These are phyloP conservation scores for Ctenochaetus hawaiiensis DNA, from an alignment of 2,797 vertebrate species.

Conservation along the genomic window DNA sequence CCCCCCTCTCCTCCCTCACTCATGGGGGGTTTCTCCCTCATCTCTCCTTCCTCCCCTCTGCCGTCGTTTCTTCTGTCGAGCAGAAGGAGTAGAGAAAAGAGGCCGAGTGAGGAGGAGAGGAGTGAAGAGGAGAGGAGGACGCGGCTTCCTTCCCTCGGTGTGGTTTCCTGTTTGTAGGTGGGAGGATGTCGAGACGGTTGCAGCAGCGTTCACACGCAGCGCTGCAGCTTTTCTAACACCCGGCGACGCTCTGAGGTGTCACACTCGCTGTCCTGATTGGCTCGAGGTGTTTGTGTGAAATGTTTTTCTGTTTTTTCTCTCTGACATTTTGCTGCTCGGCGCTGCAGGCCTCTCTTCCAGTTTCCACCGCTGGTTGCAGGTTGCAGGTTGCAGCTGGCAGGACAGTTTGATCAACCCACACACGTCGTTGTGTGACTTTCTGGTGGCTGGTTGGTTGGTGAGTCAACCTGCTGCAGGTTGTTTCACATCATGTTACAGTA, in stretches of 20 bases:
- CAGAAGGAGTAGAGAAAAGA: conserved; percentile 22
- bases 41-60: background rate
- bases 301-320: background rate
- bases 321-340: conserved; percentile 10
- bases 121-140: conserved; percentile 38
- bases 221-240: conserved; percentile 35
- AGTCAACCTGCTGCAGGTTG: conserved; percentile 4
- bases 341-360: background rate
- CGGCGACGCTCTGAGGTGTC: conserved; percentile 23
- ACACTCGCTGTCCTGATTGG: conserved; percentile 35
- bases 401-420: conserved; percentile 49
- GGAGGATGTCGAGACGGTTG: conserved; percentile 73
- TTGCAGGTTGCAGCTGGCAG: conserved; percentile 1
- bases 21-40: background rate
- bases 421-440: background rate
- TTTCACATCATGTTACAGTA: background rate
- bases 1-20: background rate
- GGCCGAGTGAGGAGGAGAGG: conserved; percentile 8
- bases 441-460: background rate
- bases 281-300: conserved; percentile 38
- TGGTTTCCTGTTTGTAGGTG: conserved; percentile 87
- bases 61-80: background rate
- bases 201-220: conserved; percentile 44
- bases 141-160: conserved; percentile 68
- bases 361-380: conserved; percentile 16